A percentile compares a stretch with the other conserved stretches of the same genome.
Evolutionary conservation across 2,113 vertebrate genomes (phyloP).

Genomic region (Puma concolor): DNA sequence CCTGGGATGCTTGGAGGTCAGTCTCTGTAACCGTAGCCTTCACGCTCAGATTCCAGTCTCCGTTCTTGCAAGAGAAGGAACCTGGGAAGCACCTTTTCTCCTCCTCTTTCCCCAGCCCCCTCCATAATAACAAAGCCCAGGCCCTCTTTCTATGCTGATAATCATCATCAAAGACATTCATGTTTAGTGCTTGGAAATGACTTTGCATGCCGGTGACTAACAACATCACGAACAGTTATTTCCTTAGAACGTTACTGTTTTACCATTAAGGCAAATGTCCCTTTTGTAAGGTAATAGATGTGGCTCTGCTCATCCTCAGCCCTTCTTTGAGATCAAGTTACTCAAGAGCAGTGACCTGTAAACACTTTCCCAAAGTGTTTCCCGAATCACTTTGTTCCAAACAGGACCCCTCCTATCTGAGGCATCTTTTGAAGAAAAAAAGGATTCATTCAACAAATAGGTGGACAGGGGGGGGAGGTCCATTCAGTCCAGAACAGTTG

Average conservation of each 20-base stretch:
- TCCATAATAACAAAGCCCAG: not conserved
- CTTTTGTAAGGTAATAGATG: conserved; percentile 56
- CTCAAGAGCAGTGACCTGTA: not conserved
- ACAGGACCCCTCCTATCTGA: not conserved
- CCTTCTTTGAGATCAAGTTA: not conserved
- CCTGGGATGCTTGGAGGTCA: not conserved
- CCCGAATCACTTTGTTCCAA: not conserved
- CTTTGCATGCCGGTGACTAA: not conserved
- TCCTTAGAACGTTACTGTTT: conserved; percentile 38
- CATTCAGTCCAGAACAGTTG: not conserved
- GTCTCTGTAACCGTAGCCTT: not conserved
- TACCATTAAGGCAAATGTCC: conserved; percentile 44
- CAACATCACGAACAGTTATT: conserved; percentile 32
- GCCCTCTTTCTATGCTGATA: conserved; percentile 39
- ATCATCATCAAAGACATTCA: conserved; percentile 44
- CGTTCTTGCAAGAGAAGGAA: not conserved
- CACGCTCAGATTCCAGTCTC: not conserved
- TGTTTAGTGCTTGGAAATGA: conserved; percentile 31
- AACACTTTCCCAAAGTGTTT: not conserved
- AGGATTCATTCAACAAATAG: not conserved
- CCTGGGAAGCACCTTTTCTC: not conserved
- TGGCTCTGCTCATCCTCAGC: conserved; percentile 20
- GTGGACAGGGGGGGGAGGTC: too few species aligned
- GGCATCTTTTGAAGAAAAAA: not conserved
- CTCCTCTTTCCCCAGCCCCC: not conserved